Conservation (phyloP, 2,888 invertebrate species). For the Pherbina coryleti region DNA sequence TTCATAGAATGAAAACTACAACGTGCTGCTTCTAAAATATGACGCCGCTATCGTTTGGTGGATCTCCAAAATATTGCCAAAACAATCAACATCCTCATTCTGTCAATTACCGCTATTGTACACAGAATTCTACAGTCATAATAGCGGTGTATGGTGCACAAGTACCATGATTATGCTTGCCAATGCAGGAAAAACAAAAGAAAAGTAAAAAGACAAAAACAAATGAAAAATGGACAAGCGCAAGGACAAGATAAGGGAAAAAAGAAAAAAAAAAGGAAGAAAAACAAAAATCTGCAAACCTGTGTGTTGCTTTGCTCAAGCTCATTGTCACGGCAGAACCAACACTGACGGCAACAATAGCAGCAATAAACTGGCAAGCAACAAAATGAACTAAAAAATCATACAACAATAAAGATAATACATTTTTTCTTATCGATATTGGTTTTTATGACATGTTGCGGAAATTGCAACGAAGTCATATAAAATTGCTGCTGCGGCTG, state of each 20-base stretch:
- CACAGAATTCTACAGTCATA: too few species aligned
- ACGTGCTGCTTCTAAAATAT: too few species aligned
- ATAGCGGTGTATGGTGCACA: too few species aligned
- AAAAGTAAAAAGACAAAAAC: too few species aligned
- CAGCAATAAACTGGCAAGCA: neutral
- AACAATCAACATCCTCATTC: constrained; percentile 15
- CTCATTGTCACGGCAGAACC: neutral
- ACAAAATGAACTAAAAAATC: neutral
- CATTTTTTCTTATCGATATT: constrained; percentile 19
- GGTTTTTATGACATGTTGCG: constrained; percentile 27
- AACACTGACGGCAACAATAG: neutral
- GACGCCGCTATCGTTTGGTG: too few species aligned
- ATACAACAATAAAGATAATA: constrained; percentile 23
- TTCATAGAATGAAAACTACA: too few species aligned
- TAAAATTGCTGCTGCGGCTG: too few species aligned
- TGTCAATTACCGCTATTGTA: neutral
- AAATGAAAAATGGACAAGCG: too few species aligned
- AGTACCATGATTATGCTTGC: too few species aligned
- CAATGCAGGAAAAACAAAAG: too few species aligned
- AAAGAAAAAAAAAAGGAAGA: neutral
- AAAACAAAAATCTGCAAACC: neutral
- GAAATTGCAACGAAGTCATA: constrained; percentile 10
- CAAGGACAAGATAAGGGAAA: constrained; percentile 2
- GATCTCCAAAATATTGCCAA: neutral
- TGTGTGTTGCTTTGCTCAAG: neutral